These are phyloP conservation scores for Dryobota labecula DNA, from an alignment of 2,888 invertebrate genomes.

Conservation along the genomic window DNA sequence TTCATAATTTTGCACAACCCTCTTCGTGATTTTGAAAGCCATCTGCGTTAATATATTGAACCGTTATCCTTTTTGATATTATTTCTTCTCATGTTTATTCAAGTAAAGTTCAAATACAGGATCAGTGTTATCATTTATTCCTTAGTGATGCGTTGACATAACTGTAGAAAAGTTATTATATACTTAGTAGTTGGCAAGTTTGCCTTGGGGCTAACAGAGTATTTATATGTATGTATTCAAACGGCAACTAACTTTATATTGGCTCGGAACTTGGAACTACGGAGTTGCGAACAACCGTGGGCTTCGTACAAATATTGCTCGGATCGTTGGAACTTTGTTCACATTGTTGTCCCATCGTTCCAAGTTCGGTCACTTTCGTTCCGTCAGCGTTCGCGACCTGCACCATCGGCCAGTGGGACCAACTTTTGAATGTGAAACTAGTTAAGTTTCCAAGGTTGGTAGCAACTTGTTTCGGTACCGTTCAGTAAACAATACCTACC, in stretches of 20 bases:
- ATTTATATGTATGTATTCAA: slow-evolving; percentile 60
- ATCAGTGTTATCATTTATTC: slow-evolving; percentile 36
- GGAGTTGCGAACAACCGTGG: slow-evolving; percentile 72
- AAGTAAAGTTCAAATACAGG: slow-evolving; percentile 26
- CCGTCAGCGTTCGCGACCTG: slow-evolving; percentile 75
- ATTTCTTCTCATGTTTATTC: slow-evolving; percentile 35
- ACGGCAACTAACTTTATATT: slow-evolving; percentile 77
- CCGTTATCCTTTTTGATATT: slow-evolving; percentile 40
- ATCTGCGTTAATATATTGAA: slow-evolving; percentile 57
- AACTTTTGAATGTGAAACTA: slow-evolving; percentile 83
- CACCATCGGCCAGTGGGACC: slow-evolving; percentile 65
- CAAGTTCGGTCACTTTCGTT: slow-evolving; percentile 83
- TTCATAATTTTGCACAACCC: slow-evolving; percentile 70
- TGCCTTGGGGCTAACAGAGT: slow-evolving; percentile 23
- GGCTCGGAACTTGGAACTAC: slow-evolving; percentile 75
- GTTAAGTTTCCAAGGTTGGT: slow-evolving; percentile 82
- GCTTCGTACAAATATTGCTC: slow-evolving; percentile 79
- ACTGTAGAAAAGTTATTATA: slow-evolving; percentile 54
- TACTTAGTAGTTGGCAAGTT: slow-evolving; percentile 47
- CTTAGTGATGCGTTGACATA: slow-evolving; percentile 37
- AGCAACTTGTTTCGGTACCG: slow-evolving; percentile 67
- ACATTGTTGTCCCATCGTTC: slow-evolving; percentile 79
- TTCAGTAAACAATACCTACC: slow-evolving; percentile 75
- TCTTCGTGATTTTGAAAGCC: slow-evolving; percentile 67
- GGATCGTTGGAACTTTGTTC: slow-evolving; percentile 80